phyloP scores from a whole-genome alignment of 92 coral and sea anemone species.

The Zoanthus gigantus region DNA sequence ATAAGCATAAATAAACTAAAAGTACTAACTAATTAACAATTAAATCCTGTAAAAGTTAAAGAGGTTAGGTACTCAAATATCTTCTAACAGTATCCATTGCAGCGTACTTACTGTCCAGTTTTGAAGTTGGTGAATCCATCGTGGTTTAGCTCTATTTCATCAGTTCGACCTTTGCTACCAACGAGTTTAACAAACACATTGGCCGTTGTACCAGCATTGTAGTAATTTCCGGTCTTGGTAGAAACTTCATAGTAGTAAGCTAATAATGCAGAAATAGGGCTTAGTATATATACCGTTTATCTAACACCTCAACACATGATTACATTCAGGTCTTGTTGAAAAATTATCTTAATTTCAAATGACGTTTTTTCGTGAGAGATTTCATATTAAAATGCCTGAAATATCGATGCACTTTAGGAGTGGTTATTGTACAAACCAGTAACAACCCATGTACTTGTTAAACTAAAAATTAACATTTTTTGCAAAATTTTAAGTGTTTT shows the following conservation, averaged over 20 bases:
- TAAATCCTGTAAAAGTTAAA: background rate
- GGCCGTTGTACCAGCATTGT: constrained; percentile 81
- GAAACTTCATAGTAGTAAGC: constrained; percentile 80
- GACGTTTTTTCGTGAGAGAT: no score
- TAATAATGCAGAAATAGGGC: background rate
- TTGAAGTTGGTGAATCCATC: constrained; percentile 76
- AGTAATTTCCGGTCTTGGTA: constrained; percentile 84
- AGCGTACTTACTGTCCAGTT: constrained; percentile 59
- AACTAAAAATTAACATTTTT: no score
- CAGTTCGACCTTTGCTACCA: constrained; percentile 83
- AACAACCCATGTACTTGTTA: no score
- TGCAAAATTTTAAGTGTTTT: no score
- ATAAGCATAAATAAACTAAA: no score
- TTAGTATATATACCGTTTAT: background rate
- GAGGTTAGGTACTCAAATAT: background rate
- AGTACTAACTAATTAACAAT: no score
- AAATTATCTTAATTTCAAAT: no score
- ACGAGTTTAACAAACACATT: constrained; percentile 81
- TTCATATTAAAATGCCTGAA: no score
- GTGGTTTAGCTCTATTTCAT: constrained; percentile 71
- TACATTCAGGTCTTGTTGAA: background rate
- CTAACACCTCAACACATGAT: background rate
- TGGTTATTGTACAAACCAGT: no score
- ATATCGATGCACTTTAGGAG: no score
- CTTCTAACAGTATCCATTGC: background rate